A percentile compares a stretch with the other conserved stretches of the same genome.
Conservation (phyloP, 2,113 vertebrate species). For the Halichoeres trimaculatus region DNA sequence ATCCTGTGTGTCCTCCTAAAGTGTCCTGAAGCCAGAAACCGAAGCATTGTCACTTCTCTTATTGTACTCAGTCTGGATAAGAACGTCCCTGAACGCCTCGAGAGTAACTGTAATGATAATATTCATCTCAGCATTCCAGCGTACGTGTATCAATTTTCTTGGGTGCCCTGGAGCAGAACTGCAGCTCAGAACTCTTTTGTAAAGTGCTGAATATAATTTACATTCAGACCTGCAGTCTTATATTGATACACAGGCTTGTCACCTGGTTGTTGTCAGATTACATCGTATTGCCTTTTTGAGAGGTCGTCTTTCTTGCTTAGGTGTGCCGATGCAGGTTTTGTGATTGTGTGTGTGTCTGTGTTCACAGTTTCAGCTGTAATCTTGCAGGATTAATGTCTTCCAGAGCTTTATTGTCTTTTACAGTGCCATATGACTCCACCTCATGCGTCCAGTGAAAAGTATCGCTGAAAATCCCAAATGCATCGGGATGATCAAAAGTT, state of each 20-base stretch:
- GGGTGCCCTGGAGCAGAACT: conserved; percentile 40
- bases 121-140: conserved; percentile 51
- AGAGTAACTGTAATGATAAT: conserved; percentile 50
- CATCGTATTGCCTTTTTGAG: conserved; percentile 39
- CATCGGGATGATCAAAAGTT: neutral
- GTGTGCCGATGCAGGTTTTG: conserved; percentile 53
- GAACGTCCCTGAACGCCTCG: conserved; percentile 45
- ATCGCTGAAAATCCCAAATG: neutral
- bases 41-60: conserved; percentile 11
- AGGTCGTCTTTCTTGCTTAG: conserved; percentile 68
- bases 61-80: conserved; percentile 30
- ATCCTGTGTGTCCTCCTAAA: neutral
- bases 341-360: conserved; percentile 41
- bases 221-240: conserved; percentile 35
- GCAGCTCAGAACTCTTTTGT: conserved; percentile 50
- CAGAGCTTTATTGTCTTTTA: conserved; percentile 8
- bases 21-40: conserved; percentile 56
- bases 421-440: neutral
- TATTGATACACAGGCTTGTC: conserved; percentile 20
- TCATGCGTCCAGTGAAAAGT: conserved; percentile 13
- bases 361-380: conserved; percentile 45
- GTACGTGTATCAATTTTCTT: conserved; percentile 52
- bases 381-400: conserved; percentile 48
- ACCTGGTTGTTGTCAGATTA: conserved; percentile 43
- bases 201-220: conserved; percentile 37